Evolutionary conservation across 2,113 vertebrate genomes (phyloP).

Genomic region (Alouatta palliata): DNA sequence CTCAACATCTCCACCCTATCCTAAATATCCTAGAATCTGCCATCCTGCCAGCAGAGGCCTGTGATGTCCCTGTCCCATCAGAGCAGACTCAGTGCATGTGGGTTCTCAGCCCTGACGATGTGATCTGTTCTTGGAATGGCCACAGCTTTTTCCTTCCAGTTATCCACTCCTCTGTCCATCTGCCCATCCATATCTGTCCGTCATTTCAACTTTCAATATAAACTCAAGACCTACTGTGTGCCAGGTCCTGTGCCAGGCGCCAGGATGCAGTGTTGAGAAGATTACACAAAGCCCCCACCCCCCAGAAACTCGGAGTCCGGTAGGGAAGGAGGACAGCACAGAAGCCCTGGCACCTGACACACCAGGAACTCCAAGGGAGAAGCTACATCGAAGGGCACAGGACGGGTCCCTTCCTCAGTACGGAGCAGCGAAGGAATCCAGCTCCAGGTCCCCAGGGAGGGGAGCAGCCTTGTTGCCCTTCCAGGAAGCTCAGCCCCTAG

Average conservation of each 20-base stretch:
- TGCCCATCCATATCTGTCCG: background rate
- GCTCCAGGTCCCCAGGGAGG: background rate
- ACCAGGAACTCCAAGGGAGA: background rate
- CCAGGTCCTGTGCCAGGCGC: background rate
- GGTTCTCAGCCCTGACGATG: background rate
- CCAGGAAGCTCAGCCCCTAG: background rate
- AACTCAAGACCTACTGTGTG: background rate
- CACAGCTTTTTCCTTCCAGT: background rate
- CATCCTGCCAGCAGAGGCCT: background rate
- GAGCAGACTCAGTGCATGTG: background rate
- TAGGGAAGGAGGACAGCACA: background rate
- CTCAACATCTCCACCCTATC: background rate
- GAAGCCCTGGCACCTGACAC: background rate
- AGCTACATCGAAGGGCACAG: fast-evolving
- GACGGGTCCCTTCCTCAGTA: background rate
- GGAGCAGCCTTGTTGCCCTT: background rate
- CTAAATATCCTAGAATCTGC: background rate
- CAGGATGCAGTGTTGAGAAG: background rate
- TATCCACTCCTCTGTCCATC: background rate
- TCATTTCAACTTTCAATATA: background rate
- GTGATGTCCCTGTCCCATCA: background rate
- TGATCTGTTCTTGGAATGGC: background rate
- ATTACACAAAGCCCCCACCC: background rate
- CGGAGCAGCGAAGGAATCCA: background rate
- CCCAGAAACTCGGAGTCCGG: background rate